Percentiles rank a stretch among this genome's conserved stretches.
These are phyloP conservation scores for Thunnus albacares DNA, from an alignment of 2,797 vertebrate genomes.

Conservation along the genomic window DNA sequence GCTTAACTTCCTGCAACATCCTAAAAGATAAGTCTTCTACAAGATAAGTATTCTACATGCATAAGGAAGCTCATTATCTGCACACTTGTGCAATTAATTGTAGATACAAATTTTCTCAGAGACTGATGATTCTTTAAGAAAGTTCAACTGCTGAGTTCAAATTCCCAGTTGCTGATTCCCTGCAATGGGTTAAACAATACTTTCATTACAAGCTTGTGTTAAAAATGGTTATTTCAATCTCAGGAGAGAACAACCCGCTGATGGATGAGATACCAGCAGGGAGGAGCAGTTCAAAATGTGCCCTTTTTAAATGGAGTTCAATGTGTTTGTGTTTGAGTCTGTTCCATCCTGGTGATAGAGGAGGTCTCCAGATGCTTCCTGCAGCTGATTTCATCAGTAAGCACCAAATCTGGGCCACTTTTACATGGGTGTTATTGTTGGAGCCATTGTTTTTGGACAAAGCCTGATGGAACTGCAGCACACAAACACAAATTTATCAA, in stretches of 20 bases:
- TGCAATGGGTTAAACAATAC: background rate
- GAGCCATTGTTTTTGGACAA: constrained; percentile 71
- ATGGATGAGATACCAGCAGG: constrained; percentile 36
- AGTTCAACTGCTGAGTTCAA: background rate
- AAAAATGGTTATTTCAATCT: constrained; percentile 21
- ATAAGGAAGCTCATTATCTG: constrained; percentile 77
- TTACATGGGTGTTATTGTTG: constrained; percentile 65
- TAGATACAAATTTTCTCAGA: background rate
- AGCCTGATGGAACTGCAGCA: constrained; percentile 54
- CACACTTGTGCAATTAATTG: constrained; percentile 32
- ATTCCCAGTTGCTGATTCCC: background rate
- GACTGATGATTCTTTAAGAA: background rate
- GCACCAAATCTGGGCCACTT: constrained; percentile 53
- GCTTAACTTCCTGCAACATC: constrained; percentile 56
- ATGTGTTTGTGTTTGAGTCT: constrained; percentile 54
- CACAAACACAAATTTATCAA: constrained; percentile 46
- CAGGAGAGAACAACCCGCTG: constrained; percentile 14
- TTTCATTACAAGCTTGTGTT: background rate
- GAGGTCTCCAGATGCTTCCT: constrained; percentile 84
- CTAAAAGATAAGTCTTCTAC: background rate
- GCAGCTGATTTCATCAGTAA: constrained; percentile 67
- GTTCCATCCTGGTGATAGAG: constrained; percentile 71
- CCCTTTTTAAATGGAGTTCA: constrained; percentile 22
- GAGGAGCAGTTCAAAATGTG: constrained; percentile 43
- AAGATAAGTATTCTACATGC: constrained; percentile 43